Percentiles rank a stretch among this genome's conserved stretches.
These are phyloP conservation scores for Ormia ochracea DNA, from an alignment of 2,888 invertebrate species.

Conservation along the genomic window DNA sequence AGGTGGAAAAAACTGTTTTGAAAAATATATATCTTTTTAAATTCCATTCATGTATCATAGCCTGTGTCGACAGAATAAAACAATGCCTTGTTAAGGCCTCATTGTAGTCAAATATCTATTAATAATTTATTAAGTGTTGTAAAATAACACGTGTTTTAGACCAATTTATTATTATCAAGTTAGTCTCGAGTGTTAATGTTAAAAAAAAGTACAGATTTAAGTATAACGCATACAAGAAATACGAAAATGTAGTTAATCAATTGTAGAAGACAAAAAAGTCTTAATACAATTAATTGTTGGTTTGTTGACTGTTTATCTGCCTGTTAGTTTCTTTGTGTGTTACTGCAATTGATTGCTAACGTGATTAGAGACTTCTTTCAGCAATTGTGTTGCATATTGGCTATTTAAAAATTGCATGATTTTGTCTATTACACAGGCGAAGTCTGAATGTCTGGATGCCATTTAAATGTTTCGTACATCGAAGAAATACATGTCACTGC, in stretches of 20 bases:
- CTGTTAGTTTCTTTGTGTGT: not conserved
- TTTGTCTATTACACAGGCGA: not conserved
- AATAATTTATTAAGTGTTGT: slow-evolving; percentile 33
- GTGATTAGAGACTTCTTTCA: slow-evolving; percentile 25
- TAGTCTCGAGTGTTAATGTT: not conserved
- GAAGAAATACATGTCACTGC: slow-evolving; percentile 4
- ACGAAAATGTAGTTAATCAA: slow-evolving; percentile 2
- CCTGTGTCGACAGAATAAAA: not conserved
- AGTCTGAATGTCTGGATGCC: not conserved
- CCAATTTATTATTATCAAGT: not conserved
- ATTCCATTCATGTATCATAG: not conserved
- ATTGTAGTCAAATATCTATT: not conserved
- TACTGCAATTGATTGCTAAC: slow-evolving; percentile 33
- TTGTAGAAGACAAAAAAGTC: not conserved
- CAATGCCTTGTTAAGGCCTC: not conserved
- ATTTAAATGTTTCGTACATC: slow-evolving; percentile 8
- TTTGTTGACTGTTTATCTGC: not conserved
- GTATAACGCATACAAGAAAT: not conserved
- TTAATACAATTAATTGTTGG: slow-evolving; percentile 5
- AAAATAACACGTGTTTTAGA: slow-evolving; percentile 40
- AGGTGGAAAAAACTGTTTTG: not conserved
- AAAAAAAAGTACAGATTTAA: not conserved
- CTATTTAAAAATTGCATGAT: slow-evolving; percentile 8
- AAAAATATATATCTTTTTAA: not conserved
- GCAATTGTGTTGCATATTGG: slow-evolving; percentile 19